These are phyloP conservation scores for Molossus alvarezi DNA, from an alignment of 2,797 vertebrate genomes.

Conservation along the genomic window DNA sequence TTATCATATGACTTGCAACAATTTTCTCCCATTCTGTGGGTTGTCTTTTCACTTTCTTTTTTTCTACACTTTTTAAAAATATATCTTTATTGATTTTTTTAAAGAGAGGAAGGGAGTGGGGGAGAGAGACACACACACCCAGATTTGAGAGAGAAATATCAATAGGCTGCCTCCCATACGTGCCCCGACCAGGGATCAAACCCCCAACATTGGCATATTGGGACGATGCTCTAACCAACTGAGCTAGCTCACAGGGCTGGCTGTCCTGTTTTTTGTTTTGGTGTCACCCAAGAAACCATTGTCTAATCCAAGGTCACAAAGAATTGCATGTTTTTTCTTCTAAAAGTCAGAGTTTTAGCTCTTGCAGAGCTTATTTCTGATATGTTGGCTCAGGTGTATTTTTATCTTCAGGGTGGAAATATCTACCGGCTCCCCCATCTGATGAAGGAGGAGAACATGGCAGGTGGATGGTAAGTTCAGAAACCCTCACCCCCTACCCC, in stretches of 20 bases:
- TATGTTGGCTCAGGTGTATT: not conserved
- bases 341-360: not conserved
- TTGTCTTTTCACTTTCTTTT: not conserved
- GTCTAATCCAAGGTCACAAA: not conserved
- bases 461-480: constrained; percentile 82
- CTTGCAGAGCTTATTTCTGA: not conserved
- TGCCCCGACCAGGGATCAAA: not conserved
- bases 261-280: not conserved
- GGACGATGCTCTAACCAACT: not conserved
- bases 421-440: constrained; percentile 83
- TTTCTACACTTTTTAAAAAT: not conserved
- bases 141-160: not conserved
- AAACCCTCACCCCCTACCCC: not conserved
- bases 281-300: not conserved
- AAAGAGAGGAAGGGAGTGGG: not conserved
- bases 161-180: not conserved
- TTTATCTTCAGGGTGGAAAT: constrained; percentile 86
- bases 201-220: not conserved
- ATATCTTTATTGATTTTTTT: not conserved
- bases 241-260: not conserved
- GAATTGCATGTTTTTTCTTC: not conserved
- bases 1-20: not conserved
- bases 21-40: not conserved
- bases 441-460: constrained; percentile 73
- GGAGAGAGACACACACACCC: not conserved